Percentiles rank a stretch among this genome's conserved stretches.
These are phyloP conservation scores for Manis javanica DNA, from an alignment of 2,797 vertebrate genomes.

Conservation along the genomic window DNA sequence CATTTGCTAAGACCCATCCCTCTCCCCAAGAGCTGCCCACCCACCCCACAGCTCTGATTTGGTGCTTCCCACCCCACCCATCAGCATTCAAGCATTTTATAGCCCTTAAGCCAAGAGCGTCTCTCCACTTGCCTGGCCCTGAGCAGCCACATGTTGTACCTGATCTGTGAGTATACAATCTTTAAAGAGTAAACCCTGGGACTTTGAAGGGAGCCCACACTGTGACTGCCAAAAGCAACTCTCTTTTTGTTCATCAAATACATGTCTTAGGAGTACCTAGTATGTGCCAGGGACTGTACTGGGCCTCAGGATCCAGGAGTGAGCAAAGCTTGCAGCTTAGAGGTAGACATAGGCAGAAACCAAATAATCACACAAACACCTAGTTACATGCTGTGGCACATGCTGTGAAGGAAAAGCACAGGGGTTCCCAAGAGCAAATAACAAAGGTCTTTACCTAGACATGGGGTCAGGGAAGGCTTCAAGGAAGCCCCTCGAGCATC, in stretches of 20 bases:
- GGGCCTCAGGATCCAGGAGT: neutral
- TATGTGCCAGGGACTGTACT: neutral
- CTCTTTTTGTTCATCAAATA: neutral
- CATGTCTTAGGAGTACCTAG: neutral
- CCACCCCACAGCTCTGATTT: neutral
- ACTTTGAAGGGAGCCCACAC: neutral
- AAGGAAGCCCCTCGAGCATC: neutral
- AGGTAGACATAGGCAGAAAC: neutral
- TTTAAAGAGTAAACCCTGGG: neutral
- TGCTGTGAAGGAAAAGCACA: neutral
- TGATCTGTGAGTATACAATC: neutral
- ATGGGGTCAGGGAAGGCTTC: neutral
- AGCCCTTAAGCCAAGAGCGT: neutral
- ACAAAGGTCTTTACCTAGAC: neutral
- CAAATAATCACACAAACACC: neutral
- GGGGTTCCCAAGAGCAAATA: neutral
- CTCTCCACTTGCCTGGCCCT: neutral
- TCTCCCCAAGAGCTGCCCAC: neutral
- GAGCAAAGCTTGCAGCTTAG: neutral
- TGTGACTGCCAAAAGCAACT: neutral
- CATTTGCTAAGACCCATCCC: neutral
- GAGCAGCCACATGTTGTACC: neutral
- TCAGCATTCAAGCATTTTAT: neutral
- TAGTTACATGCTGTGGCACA: too few relatives aligned
- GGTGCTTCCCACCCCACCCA: accelerated